Percentiles rank a stretch among this genome's conserved stretches.
Evolutionary conservation across 2,113 vertebrate species (phyloP).

Genomic region (Sorex fumeus): DNA sequence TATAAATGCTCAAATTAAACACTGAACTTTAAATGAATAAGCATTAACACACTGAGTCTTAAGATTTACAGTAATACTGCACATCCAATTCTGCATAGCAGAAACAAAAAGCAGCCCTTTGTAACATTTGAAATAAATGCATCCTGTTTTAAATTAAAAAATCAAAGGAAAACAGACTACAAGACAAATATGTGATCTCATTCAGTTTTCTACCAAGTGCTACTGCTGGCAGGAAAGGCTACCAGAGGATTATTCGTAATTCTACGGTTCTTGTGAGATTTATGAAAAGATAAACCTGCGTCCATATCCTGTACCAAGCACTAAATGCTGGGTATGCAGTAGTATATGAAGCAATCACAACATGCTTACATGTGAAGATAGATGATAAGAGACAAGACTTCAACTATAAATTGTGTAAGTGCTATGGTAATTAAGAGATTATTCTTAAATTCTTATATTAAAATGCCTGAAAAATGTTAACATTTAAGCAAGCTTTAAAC

Average conservation of each 20-base stretch:
- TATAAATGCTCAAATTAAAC: background rate
- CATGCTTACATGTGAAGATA: background rate
- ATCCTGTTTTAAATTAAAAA: background rate
- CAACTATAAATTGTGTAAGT: background rate
- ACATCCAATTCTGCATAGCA: conserved; percentile 29
- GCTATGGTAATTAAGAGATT: background rate
- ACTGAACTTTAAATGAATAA: conserved; percentile 56
- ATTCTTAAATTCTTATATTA: conserved; percentile 14
- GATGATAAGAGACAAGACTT: background rate
- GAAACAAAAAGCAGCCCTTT: conserved; percentile 35
- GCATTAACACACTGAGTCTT: background rate
- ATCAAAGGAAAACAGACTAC: background rate
- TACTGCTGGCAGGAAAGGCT: background rate
- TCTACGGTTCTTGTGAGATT: background rate
- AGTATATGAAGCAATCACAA: background rate
- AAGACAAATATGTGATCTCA: conserved; percentile 22
- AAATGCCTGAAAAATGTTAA: background rate
- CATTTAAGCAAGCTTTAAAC: conserved; percentile 18
- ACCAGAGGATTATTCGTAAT: background rate
- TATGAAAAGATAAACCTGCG: background rate
- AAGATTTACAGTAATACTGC: conserved; percentile 40
- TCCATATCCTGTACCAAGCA: background rate
- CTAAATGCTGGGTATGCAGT: background rate
- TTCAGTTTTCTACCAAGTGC: conserved; percentile 28
- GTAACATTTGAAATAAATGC: conserved; percentile 50